Conservation (phyloP, 2,797 vertebrate species). For the Spinibarbus caldwelli region DNA sequence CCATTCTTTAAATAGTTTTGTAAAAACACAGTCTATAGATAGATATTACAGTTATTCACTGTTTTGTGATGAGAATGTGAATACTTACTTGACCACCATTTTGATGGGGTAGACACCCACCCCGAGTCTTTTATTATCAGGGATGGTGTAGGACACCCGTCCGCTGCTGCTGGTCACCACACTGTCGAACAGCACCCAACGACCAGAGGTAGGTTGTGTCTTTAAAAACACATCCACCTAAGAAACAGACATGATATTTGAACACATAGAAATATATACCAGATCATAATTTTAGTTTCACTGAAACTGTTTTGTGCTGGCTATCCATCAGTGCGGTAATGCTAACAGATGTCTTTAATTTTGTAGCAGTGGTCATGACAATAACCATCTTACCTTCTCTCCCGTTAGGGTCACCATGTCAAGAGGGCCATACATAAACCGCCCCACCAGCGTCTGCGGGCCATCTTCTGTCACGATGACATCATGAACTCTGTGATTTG, state of each 20-base stretch:
- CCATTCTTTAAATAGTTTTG: not conserved
- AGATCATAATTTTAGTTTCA: not conserved
- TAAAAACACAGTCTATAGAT: not conserved
- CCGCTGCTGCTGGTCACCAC: conserved; percentile 86
- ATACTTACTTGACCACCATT: conserved; percentile 86
- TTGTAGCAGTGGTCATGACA: not conserved
- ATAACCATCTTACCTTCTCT: conserved; percentile 77
- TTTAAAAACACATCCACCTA: conserved; percentile 90
- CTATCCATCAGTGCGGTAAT: not conserved
- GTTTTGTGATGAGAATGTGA: not conserved
- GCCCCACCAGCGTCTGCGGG: conserved; percentile 80
- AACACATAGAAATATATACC: too few relatives aligned
- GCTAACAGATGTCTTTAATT: not conserved
- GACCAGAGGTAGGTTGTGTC: conserved; percentile 82
- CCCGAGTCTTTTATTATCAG: conserved; percentile 79
- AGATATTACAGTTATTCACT: not conserved
- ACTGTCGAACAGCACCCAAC: conserved; percentile 87
- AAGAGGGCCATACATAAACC: conserved; percentile 88
- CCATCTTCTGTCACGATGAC: conserved; percentile 84
- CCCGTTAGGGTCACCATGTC: conserved; percentile 90
- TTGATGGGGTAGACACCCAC: conserved; percentile 87
- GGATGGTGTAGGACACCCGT: conserved; percentile 83
- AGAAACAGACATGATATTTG: conserved; percentile 9
- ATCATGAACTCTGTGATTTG: conserved; percentile 87
- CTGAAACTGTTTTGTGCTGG: not conserved